Evolutionary conservation across 30 jellyfish, hydroid and myxozoan species (phyloP), one percentile per base, ranked within the genome.

Genomic region (Cassiopea xamachana): DNA sequence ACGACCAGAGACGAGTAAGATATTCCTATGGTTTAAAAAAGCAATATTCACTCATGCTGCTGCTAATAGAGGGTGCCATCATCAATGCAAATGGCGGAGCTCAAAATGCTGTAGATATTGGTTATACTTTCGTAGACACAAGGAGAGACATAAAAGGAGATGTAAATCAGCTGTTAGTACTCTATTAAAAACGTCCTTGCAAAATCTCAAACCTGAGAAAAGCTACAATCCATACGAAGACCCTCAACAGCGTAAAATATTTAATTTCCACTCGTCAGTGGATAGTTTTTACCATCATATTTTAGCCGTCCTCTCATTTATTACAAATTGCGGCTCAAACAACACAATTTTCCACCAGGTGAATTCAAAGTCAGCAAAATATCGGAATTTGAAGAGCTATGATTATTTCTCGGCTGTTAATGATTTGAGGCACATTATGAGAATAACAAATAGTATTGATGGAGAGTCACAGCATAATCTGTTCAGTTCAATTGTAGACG

Each of bases 271-370:
- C 19, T 7, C 89, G 8, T 76, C 94, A 4, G 59, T 87, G 16
- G 68, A 49, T 60, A 81, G 59, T n/a, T 64, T 76, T 59, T 77
- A 13, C 61, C 14, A 87, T 49, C 94, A 87, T 67, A 87, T 87
- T 55, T 50, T 87, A 46, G 61, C 77, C 16, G 89, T 75, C 19
- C 70, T 87, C 1, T 67, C 94, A 3, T 82, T 55, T 69, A 46
- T 87, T 19, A 87, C 94, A 7, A 80, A 77, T n/a, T 87, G 94
- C 46, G 94, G 94, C 47, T 39, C 89, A n/a, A 77, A 87, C 48
- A 67, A 87, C 60, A 62, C 86, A 15, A 44, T 77, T 15, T 87
- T 87, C 55, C 69, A 46, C 10, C 15, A 73, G 2, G 71, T 17
- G 39, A 17, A 60, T 2, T 13, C 1, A 64, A 64, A 64, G 43